Conservation (phyloP, 2,888 invertebrate genomes). For the Pammene aurita region DNA sequence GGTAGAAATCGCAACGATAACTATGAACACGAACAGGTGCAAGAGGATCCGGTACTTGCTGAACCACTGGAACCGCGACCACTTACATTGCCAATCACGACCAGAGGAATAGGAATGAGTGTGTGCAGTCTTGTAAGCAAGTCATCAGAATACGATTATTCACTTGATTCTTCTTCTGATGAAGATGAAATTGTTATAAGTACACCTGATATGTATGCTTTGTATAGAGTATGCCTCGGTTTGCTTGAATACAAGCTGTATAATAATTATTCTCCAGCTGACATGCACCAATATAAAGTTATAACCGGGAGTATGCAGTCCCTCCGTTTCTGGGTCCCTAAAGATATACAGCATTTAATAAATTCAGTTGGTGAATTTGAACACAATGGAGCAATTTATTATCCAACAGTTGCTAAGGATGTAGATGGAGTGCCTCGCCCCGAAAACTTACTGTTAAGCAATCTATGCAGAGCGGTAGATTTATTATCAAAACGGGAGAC, state of each 20-base stretch:
- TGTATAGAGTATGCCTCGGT: neutral
- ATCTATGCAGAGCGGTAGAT: neutral
- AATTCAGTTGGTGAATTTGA: neutral
- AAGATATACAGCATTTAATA: neutral
- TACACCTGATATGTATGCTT: neutral
- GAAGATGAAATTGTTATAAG: neutral
- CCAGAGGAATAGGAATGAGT: slow-evolving; percentile 2
- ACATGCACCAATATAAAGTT: neutral
- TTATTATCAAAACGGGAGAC: neutral
- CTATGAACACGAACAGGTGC: too few relatives aligned
- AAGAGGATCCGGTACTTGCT: neutral
- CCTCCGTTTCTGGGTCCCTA: neutral
- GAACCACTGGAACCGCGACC: neutral
- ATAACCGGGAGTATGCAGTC: too few relatives aligned
- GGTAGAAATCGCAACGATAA: too few relatives aligned
- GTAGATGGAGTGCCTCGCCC: neutral
- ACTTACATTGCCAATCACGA: neutral
- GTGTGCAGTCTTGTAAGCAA: neutral
- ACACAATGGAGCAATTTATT: neutral
- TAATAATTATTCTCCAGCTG: neutral
- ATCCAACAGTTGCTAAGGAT: neutral
- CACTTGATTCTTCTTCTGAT: neutral
- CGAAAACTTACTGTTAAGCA: neutral
- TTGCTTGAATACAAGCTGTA: neutral
- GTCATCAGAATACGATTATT: neutral